Evolutionary conservation across 2,797 vertebrate genomes (phyloP), one percentile per base, ranked within the genome.

Genomic region (Coccyzus lansbergi): DNA sequence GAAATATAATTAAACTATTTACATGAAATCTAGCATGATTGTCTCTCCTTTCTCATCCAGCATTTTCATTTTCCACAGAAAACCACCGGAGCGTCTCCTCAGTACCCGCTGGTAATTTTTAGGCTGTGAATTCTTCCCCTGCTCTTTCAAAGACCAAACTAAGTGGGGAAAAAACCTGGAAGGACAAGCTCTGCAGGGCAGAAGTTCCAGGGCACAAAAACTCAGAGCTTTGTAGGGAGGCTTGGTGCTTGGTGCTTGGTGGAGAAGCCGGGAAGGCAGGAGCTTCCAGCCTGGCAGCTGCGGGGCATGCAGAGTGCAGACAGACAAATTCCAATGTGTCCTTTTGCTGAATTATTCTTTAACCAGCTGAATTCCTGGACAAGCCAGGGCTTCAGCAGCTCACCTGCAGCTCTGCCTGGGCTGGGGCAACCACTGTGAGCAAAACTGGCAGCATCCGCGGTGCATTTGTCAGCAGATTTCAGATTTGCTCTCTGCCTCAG

Each of bases 1-100:
- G 94, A 97, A 94, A 96, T 95, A 91, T 90, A 96, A 97, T 97
- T 97, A 97, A 97, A 95, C 86, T 96, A 95, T 98, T 97, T 97
- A 97, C 92, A 93, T 38, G 70, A 96, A 95, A 85, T 82, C 69
- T 53, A 28, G 51, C 62, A 69, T 91, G 76, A 81, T 88, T 95
- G 83, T 94, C 82, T 94, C 82, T 91, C 82, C 79, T 44, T 38
- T 3, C 36, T 10, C 9, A 15, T 4, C n/a, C 15, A 3, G 24
- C 55, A 42, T n/a, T 84, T 63, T 7, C 21, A 38, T 91, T 78
- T 88, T 72, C 36, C 51, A 31, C 67, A 77, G 33, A 67, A 49
- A 81, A 59, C 11, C 58, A 67, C 68, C 90, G 59, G 52, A 75
- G 13, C 22, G 12, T 13, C 42, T 29, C 40, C 24, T 65, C 59